Evolutionary conservation across 2,888 invertebrate genomes (phyloP), one percentile per base, ranked within the genome.

Genomic region (Lepidonotus clava): DNA sequence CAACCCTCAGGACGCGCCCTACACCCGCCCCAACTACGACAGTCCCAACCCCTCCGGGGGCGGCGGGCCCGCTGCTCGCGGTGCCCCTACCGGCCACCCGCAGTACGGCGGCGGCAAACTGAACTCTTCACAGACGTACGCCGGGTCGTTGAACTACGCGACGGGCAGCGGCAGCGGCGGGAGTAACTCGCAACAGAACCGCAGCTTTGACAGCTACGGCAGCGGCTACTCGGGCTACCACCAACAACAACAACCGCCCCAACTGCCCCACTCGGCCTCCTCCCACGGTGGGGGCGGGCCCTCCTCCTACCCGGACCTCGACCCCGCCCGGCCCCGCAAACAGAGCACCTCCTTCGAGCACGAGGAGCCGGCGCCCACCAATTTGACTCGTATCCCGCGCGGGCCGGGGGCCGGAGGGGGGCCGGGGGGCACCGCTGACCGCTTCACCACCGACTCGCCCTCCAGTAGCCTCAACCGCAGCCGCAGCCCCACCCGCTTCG

Each of bases 301-400:
- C 61, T 24, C 56, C 14, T 56, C 8, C 56, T 34, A n/a, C 21
- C 8, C 11, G 14, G 71, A 71, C 71, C n/a, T 18, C 5, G 71
- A 14, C 14, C 38, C 32, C 28, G 67, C 56, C 24, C 53, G 67
- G 51, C 77, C 85, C 4, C 86, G 87, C 1, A 87, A 87, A 92
- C 95, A 96, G 90, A 95, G 95, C 67, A 96, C 96, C n/a, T 96
- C 96, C 87, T 96, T 96, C 91, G 96, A 96, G 90, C 95, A 95
- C 87, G 95, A 95, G 89, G 95, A 95, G 87, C 96, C 96, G 24
- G 94, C 90, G 38, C 92, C 93, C 5, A 91, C 92, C 87, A 92
- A 92, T 88, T 89, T 93, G 46, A 91, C 91, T 76, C 90, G 92
- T 77, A 90, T 91, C 88, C 92, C 90, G 38, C 90, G 89, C 88